phyloP scores from a whole-genome alignment of 2,888 invertebrate genomes.

The Sclerodermus sp. region DNA sequence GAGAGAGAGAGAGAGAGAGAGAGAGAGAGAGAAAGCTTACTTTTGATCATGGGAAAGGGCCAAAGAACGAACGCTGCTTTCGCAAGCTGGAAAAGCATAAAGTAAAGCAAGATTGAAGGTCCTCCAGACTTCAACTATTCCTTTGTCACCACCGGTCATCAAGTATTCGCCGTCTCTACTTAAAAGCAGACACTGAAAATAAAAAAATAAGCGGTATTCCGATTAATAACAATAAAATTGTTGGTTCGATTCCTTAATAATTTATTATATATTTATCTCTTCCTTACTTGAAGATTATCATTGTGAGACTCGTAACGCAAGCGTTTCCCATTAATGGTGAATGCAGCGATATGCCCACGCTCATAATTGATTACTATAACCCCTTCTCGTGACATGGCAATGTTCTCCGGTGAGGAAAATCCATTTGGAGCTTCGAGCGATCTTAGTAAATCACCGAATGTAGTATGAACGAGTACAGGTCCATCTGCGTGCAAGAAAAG shows the following conservation, averaged over 20 bases:
- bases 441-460: slow-evolving; percentile 92
- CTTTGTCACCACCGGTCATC: slow-evolving; percentile 95
- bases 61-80: slow-evolving; percentile 90
- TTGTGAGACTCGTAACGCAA: slow-evolving; percentile 89
- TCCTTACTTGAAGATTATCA: slow-evolving; percentile 93
- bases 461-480: slow-evolving; percentile 95
- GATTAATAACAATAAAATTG: no score
- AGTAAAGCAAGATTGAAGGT: slow-evolving; percentile 95
- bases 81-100: slow-evolving; percentile 97
- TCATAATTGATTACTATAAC: slow-evolving; percentile 94
- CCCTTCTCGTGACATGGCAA: slow-evolving; percentile 94
- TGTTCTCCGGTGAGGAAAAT: slow-evolving; percentile 78
- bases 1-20: no score
- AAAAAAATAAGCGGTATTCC: slow-evolving; percentile 6
- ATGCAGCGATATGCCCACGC: slow-evolving; percentile 88
- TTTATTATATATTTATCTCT: no score
- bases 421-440: slow-evolving; percentile 82
- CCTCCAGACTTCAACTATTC: slow-evolving; percentile 97
- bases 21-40: slow-evolving; percentile 75
- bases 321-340: slow-evolving; percentile 90
- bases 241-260: no score
- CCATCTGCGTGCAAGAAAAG: slow-evolving; percentile 71
- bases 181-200: slow-evolving; percentile 79
- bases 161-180: slow-evolving; percentile 99
- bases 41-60: slow-evolving; percentile 98